Conservation (phyloP, 2,797 vertebrate species). For the Rhinophrynus dorsalis region DNA sequence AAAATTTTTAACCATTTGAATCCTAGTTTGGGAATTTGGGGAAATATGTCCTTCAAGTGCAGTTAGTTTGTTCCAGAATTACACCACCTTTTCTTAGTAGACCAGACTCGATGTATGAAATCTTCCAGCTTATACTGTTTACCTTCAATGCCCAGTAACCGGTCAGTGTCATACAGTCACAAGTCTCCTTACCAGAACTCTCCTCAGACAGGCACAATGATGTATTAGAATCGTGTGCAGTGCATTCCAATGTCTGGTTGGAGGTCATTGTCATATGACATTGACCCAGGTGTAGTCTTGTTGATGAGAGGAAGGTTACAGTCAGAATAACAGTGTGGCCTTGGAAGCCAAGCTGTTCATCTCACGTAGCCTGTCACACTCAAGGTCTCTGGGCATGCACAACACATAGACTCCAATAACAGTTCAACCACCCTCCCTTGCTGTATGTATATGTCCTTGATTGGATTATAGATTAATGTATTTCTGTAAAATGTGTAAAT, state of each 20-base stretch:
- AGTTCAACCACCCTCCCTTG: too few relatives aligned
- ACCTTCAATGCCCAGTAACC: too few relatives aligned
- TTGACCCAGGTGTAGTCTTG: slow-evolving; percentile 7
- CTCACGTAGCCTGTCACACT: slow-evolving; percentile 3
- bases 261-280: slow-evolving; percentile 20
- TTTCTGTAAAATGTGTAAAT: too few relatives aligned
- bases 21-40: too few relatives aligned
- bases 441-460: too few relatives aligned
- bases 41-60: too few relatives aligned
- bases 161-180: background rate
- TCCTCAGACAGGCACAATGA: background rate
- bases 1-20: too few relatives aligned
- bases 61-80: too few relatives aligned
- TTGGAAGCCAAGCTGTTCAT: background rate
- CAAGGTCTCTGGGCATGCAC: slow-evolving; percentile 18
- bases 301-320: background rate
- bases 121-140: too few relatives aligned
- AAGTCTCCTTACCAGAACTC: background rate
- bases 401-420: background rate
- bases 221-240: background rate
- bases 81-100: too few relatives aligned
- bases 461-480: too few relatives aligned
- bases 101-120: too few relatives aligned
- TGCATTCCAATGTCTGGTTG: background rate
- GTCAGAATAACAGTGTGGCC: slow-evolving; percentile 9